phyloP scores from a whole-genome alignment of 2,888 invertebrate genomes.

The Volucella inflata region DNA sequence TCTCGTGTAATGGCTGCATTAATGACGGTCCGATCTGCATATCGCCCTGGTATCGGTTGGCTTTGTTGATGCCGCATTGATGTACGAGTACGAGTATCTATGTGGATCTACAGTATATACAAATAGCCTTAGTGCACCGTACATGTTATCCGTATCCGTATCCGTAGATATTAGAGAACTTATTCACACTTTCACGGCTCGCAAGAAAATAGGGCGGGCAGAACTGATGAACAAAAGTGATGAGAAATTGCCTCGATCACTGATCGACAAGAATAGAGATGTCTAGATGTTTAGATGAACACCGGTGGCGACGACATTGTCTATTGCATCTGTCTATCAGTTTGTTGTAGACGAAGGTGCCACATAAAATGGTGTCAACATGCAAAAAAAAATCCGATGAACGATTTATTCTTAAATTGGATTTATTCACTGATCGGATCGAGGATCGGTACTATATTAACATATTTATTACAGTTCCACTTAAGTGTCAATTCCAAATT shows the following conservation, averaged over 20 bases:
- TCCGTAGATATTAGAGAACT: constrained; percentile 29
- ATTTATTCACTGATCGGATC: background rate
- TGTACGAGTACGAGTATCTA: constrained; percentile 13
- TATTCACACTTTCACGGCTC: constrained; percentile 63
- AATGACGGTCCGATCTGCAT: constrained; percentile 63
- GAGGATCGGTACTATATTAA: too few species aligned
- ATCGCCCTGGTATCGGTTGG: constrained; percentile 35
- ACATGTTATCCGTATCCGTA: too few species aligned
- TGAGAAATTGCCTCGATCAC: constrained; percentile 54
- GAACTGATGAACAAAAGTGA: constrained; percentile 8
- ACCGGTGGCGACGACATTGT: background rate
- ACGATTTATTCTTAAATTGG: constrained; percentile 43
- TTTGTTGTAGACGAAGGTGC: constrained; percentile 22
- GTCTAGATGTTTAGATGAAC: constrained; percentile 35
- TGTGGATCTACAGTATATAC: constrained; percentile 30
- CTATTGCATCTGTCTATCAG: background rate
- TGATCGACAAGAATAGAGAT: constrained; percentile 46
- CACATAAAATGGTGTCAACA: constrained; percentile 22
- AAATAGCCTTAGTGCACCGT: constrained; percentile 51
- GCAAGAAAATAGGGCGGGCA: constrained; percentile 41
- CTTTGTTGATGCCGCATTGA: constrained; percentile 57
- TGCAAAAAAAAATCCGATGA: constrained; percentile 46
- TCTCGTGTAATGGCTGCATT: constrained; percentile 57
- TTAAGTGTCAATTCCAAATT: constrained; percentile 11
- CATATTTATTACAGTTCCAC: constrained; percentile 28